Evolutionary conservation across 2,113 vertebrate species (phyloP), one percentile per base, ranked within the genome.

Genomic region (Nestor notabilis): DNA sequence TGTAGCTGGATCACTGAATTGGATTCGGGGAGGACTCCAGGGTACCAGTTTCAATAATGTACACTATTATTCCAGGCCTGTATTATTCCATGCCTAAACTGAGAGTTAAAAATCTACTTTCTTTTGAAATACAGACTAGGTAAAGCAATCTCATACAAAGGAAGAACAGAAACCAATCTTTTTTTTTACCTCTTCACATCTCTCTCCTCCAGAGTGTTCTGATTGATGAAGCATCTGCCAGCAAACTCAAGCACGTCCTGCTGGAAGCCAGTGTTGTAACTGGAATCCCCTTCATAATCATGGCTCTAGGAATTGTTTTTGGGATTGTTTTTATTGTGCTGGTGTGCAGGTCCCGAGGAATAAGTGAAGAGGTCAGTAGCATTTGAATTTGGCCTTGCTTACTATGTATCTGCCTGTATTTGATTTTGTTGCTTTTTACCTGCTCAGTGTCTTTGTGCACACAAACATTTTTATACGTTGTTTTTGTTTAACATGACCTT

Each of bases 251-350:
- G 37, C 83, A 39, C 0, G 83, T 98, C 46, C 93, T 98, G 31
- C 76, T 97, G 7, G 75, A 98, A 75, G 97, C 98, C 52, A 96
- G 97, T 24, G 94, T 99, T 17, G 78, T 99, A 83, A 98, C 98
- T 84, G 99, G 98, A 93, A 96, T 99, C 47, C 99, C 99, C 3
- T 99, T 99, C 8, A 97, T 99, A 29, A 93, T 99, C 88, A 98
- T 99, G 95, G 98, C 98, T 3, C 78, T 99, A 0, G 99, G 99
- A 28, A 97, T 99, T 93, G 25, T 98, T 60, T 97, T 99, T 47
- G 99, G 99, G n/a, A 79, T 98, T 55, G 11, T 99, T 83, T 99
- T 99, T 92, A 98, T 98, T 75, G 93, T 98, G 74, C 70, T 99
- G 2, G 98, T 97, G 5, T 99, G 99, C 98, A 97, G 96, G 65